Conservation (phyloP, 2,113 vertebrate genomes). For the Naja naja region DNA sequence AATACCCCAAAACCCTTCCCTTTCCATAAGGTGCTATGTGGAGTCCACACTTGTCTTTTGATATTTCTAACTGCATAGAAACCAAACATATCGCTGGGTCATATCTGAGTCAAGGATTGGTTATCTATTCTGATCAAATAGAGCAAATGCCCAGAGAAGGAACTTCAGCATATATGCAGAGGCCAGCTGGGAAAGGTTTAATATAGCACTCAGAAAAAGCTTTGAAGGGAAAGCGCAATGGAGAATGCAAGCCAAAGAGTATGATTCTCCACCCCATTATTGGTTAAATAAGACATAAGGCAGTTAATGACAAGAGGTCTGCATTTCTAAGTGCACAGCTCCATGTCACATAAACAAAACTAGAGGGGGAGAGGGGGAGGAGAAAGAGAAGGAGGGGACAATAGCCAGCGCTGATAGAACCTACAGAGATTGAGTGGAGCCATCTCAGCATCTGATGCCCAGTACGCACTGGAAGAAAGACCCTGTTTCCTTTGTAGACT, state of each 20-base stretch:
- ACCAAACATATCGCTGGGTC: background rate
- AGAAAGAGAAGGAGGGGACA: constrained; percentile 19
- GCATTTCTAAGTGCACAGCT: constrained; percentile 18
- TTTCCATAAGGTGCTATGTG: background rate
- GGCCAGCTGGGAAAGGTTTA: background rate
- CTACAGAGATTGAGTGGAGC: constrained; percentile 70
- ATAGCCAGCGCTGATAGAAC: constrained; percentile 57
- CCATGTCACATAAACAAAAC: background rate
- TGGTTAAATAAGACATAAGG: background rate
- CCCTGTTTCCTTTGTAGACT: constrained; percentile 59
- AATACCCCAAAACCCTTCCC: background rate
- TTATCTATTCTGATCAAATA: background rate
- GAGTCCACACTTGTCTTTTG: background rate
- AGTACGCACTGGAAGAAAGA: constrained; percentile 67
- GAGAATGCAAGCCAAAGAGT: constrained; percentile 42
- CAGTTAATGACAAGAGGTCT: background rate
- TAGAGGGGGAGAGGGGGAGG: constrained; percentile 23
- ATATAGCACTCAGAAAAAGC: background rate
- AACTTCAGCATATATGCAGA: constrained; percentile 10
- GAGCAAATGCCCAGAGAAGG: background rate
- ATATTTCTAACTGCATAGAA: background rate
- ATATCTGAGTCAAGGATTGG: background rate
- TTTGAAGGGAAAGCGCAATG: background rate
- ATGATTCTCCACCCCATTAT: background rate
- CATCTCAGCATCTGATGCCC: constrained; percentile 68